phyloP scores from a whole-genome alignment of 2,797 vertebrate species.

The Oreortyx pictus region DNA sequence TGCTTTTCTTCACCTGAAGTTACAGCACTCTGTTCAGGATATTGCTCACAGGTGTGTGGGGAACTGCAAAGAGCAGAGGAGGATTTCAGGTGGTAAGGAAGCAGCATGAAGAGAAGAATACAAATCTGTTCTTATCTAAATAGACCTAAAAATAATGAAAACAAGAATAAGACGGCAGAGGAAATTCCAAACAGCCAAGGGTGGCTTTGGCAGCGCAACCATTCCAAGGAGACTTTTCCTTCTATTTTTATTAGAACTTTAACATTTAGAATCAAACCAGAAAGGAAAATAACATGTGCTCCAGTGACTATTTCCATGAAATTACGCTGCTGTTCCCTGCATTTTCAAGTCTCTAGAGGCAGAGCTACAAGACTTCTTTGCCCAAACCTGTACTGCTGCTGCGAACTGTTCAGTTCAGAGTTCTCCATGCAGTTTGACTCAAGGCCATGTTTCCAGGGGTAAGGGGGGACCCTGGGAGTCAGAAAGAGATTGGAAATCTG shows the following conservation, averaged over 20 bases:
- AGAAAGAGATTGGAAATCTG: background rate
- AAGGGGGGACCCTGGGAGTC: background rate
- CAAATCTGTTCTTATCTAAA: slow-evolving; percentile 38
- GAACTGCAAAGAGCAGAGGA: background rate
- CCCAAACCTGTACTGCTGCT: slow-evolving; percentile 20
- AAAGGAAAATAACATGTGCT: background rate
- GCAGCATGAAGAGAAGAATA: slow-evolving; percentile 39
- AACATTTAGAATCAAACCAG: slow-evolving; percentile 15
- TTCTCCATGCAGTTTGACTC: background rate
- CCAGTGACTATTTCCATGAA: background rate
- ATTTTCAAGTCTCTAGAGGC: background rate
- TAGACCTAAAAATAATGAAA: background rate
- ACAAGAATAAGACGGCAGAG: background rate
- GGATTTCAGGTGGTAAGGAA: slow-evolving; percentile 40
- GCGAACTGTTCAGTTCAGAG: background rate
- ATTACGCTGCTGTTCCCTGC: background rate
- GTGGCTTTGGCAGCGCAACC: background rate
- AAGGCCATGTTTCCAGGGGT: background rate
- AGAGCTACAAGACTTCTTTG: slow-evolving; percentile 17
- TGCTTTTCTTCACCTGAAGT: slow-evolving; percentile 36
- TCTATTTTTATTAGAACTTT: background rate
- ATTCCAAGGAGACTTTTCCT: slow-evolving; percentile 6
- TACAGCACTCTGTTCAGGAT: background rate
- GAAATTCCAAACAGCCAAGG: background rate
- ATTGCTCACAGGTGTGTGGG: background rate